Percentiles rank a stretch among this genome's conserved stretches.
phyloP scores from a whole-genome alignment of 2,113 vertebrate species.

The Thamnaconus septentrionalis region DNA sequence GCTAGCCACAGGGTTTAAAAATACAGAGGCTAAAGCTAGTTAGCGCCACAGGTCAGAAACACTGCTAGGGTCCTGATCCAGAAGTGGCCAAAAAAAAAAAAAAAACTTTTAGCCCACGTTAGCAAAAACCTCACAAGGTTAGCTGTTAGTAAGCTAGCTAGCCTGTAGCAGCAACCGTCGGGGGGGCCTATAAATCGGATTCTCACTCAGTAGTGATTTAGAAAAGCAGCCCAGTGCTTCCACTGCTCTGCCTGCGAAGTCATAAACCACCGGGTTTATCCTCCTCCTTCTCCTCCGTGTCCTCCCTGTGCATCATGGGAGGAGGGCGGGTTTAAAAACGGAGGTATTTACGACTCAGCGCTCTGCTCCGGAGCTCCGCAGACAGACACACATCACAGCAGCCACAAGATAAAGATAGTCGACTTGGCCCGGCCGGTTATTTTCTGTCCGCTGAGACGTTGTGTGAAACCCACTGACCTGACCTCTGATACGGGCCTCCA shows the following conservation, averaged over 20 bases:
- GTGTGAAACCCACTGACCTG: constrained; percentile 25
- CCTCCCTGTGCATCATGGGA: constrained; percentile 36
- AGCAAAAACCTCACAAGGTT: no score
- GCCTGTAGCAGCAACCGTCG: no score
- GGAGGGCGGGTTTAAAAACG: constrained; percentile 59
- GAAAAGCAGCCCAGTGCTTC: constrained; percentile 48
- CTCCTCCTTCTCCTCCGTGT: constrained; percentile 26
- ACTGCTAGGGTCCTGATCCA: no score
- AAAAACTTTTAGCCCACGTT: no score
- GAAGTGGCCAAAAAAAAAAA: no score
- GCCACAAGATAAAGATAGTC: constrained; percentile 71
- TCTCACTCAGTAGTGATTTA: constrained; percentile 22
- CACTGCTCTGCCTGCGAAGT: constrained; percentile 35
- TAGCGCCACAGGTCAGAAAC: no score
- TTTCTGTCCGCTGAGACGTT: constrained; percentile 14
- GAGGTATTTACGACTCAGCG: constrained; percentile 74
- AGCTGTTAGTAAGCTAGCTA: no score
- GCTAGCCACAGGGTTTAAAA: no score
- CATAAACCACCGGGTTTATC: constrained; percentile 25
- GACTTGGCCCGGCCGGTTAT: constrained; percentile 36
- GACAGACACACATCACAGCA: constrained; percentile 46
- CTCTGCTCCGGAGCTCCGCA: constrained; percentile 60
- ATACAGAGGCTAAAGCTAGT: no score
- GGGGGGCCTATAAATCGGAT: no score
- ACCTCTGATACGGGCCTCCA: constrained; percentile 2